Base-by-base conservation (phyloP, 2,113 vertebrate species). In the Oenanthe melanoleuca region DNA sequence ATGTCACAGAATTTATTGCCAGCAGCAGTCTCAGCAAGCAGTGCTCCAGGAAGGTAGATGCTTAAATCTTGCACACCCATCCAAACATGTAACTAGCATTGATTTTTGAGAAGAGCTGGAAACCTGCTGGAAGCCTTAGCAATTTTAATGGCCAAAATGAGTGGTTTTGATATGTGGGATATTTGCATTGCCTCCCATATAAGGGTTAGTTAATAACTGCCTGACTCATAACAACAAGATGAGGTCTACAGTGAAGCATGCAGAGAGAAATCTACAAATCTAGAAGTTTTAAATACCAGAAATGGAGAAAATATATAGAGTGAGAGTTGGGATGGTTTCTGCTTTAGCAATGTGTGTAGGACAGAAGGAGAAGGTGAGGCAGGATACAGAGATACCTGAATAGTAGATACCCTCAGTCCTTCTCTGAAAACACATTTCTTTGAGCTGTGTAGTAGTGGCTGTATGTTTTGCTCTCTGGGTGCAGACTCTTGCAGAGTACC, bases 1-100 rank as follows among this genome's bases (percentile, higher is more conserved):
- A 80, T 93, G 63, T 89, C 38, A 77, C 55, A 84, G 65, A 75
- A 93, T 75, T 89, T 75, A 57, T 74, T 93, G 53, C 44, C 49
- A 84, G 61, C 57, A 85, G 63, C 21, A 79, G 29, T 75, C 50
- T 85, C 20, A 72, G 45, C 61, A 87, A 61, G 34, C 8, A 69
- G 52, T 73, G 21, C 19, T 82, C 6, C 47, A 25, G 63, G 38
- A 74, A 38, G 8, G 33, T 6, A 42, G 50, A 69, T 65, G 16
- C 37, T 91, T 72, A 55, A 65, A 21, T 77, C 63, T 69, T 83
- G n/a, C 40, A 57, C 42, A 61, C 22, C 8, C 52, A 8, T 52
- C 15, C 49, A 64, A 52, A 64, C 8, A 29, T 29, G 2, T 77
- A 34, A 44, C 24, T 75, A 71, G 44, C 57, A 65, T 0, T 57